phyloP scores from a whole-genome alignment of 2,113 vertebrate genomes.

The Tragelaphus buxtoni region DNA sequence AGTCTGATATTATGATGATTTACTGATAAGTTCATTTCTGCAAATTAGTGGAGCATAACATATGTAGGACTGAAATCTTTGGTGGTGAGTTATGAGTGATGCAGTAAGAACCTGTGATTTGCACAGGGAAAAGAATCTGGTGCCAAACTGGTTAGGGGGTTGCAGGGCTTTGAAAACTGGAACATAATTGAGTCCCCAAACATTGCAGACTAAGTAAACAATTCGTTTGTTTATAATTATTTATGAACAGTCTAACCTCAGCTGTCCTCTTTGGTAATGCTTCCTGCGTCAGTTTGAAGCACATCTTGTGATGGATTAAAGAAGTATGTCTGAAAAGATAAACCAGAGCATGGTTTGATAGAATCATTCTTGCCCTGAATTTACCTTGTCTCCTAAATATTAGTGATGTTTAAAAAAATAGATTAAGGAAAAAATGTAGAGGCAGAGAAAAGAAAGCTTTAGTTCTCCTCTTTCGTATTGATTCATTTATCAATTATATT shows the following conservation, averaged over 20 bases:
- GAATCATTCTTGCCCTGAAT: not conserved
- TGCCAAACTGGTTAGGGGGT: not conserved
- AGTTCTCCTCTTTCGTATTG: not conserved
- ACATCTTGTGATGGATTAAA: conserved; percentile 46
- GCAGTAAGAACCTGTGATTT: not conserved
- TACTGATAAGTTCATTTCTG: not conserved
- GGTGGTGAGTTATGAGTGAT: not conserved
- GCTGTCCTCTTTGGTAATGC: conserved; percentile 50
- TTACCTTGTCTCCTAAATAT: conserved; percentile 54
- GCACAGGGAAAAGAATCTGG: not conserved
- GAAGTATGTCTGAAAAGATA: conserved; percentile 51
- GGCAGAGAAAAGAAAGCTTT: not conserved
- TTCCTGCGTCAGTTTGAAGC: conserved; percentile 65
- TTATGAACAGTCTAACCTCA: conserved; percentile 54
- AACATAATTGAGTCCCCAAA: conserved; percentile 18
- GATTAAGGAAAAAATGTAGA: not conserved
- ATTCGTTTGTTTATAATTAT: conserved; percentile 65
- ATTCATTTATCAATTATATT: not conserved
- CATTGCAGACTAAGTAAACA: conserved; percentile 51
- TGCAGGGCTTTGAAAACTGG: conserved; percentile 27
- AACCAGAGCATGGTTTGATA: conserved; percentile 50
- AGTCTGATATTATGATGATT: not conserved
- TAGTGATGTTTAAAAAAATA: not conserved
- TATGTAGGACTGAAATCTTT: not conserved
- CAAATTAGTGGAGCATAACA: not conserved